These are phyloP conservation scores for Arnoldichthys spilopterus DNA, from an alignment of 2,797 vertebrate genomes.

Conservation along the genomic window DNA sequence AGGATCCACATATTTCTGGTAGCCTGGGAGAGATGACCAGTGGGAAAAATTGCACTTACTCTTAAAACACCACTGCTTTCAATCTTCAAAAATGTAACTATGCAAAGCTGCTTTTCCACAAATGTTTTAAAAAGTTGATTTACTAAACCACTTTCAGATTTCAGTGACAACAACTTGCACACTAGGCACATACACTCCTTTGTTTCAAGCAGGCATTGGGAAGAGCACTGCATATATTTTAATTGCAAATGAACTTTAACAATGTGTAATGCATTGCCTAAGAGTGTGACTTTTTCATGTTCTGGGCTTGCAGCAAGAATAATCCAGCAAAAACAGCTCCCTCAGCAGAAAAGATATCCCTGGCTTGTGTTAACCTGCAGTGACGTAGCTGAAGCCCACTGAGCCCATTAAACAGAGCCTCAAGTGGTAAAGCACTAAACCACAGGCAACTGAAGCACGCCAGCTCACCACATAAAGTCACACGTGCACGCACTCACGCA, in stretches of 20 bases:
- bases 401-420: conserved; percentile 63
- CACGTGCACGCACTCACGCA: conserved; percentile 43
- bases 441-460: conserved; percentile 68
- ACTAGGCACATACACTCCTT: neutral
- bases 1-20: conserved; percentile 89
- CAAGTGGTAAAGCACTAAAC: conserved; percentile 66
- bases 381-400: conserved; percentile 63
- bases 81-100: neutral
- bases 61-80: neutral
- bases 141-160: neutral
- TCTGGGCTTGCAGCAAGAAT: conserved; percentile 28
- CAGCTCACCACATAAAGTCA: conserved; percentile 48
- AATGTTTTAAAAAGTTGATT: neutral
- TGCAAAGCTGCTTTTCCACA: no score
- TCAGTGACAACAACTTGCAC: neutral
- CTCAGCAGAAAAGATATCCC: conserved; percentile 38
- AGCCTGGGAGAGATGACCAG: conserved; percentile 73
- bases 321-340: conserved; percentile 28
- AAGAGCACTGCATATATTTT: neutral
- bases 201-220: neutral
- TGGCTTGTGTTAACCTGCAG: conserved; percentile 30
- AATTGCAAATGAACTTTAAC: neutral
- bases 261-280: neutral
- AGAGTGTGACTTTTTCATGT: neutral
- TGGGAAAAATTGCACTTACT: neutral